phyloP scores from a whole-genome alignment of 2,113 vertebrate species.

The Picathartes gymnocephalus region DNA sequence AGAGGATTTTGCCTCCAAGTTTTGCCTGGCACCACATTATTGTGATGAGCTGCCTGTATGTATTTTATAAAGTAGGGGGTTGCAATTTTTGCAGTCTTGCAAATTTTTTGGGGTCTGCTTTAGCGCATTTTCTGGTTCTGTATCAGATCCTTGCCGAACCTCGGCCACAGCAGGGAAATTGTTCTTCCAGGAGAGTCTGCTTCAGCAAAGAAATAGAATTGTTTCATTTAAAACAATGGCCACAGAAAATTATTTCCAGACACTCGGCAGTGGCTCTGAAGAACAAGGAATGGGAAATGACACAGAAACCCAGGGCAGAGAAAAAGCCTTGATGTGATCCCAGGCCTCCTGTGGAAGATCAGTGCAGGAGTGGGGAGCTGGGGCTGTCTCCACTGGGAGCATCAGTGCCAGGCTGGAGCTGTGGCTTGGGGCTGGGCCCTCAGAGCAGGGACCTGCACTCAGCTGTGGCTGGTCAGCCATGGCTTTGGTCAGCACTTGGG shows the following conservation, averaged over 20 bases:
- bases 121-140: not conserved
- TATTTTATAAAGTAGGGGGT: not conserved
- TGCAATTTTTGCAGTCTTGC: not conserved
- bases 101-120: not conserved
- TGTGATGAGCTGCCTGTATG: not conserved
- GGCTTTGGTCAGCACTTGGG: not conserved
- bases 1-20: not conserved
- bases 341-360: not conserved
- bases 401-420: not conserved
- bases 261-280: not conserved
- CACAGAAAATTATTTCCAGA: not conserved
- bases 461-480: not conserved
- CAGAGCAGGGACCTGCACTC: not conserved
- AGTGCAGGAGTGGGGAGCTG: not conserved
- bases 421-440: accelerated
- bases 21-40: not conserved
- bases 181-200: not conserved
- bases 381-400: not conserved
- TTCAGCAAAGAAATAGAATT: not conserved
- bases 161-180: not conserved
- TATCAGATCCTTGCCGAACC: not conserved
- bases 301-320: not conserved
- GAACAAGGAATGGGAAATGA: not conserved
- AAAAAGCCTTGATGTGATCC: not conserved
- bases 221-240: not conserved